A percentile compares a stretch with the other conserved stretches of the same genome.
These are phyloP conservation scores for Phenganax marumi DNA, from an alignment of 92 coral and sea anemone genomes.

Conservation along the genomic window DNA sequence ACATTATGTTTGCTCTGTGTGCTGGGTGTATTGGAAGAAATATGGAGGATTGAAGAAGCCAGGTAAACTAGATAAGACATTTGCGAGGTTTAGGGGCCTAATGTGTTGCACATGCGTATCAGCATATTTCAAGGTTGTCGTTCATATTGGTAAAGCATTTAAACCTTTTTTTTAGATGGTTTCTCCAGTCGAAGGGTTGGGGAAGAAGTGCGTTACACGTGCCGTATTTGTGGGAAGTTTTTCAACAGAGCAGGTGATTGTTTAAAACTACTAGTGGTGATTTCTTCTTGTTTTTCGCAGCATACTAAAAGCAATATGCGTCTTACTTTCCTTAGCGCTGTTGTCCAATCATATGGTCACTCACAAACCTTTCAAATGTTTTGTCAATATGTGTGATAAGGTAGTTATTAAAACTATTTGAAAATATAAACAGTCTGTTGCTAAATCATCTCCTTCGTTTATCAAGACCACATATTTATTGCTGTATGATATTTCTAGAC, in stretches of 20 bases:
- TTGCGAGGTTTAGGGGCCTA: not conserved
- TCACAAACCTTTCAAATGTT: conserved; percentile 92
- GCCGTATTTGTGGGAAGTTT: conserved; percentile 92
- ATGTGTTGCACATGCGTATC: not conserved
- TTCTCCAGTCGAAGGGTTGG: conserved; percentile 82
- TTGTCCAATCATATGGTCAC: conserved; percentile 94
- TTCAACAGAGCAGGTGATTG: conserved; percentile 93
- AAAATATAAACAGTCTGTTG: not conserved
- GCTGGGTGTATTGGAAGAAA: conserved; percentile 99
- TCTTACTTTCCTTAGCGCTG: conserved; percentile 62
- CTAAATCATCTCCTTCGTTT: not conserved
- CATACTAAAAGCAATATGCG: not conserved
- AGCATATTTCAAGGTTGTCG: not conserved
- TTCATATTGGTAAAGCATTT: not conserved
- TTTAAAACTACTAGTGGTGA: not conserved
- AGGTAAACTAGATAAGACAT: conserved; percentile 50
- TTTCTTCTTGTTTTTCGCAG: not conserved
- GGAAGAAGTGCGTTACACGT: conserved; percentile 90
- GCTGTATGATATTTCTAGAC: conserved; percentile 56
- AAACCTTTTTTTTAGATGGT: conserved; percentile 70
- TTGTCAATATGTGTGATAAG: conserved; percentile 86
- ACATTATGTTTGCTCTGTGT: conserved; percentile 91
- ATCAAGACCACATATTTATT: not conserved
- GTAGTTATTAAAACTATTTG: conserved; percentile 28
- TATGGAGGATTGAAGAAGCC: conserved; percentile 98